Evolutionary conservation across 1,140 invertebrate species (phyloP).

Genomic region (Drosophila pallidifrons): DNA sequence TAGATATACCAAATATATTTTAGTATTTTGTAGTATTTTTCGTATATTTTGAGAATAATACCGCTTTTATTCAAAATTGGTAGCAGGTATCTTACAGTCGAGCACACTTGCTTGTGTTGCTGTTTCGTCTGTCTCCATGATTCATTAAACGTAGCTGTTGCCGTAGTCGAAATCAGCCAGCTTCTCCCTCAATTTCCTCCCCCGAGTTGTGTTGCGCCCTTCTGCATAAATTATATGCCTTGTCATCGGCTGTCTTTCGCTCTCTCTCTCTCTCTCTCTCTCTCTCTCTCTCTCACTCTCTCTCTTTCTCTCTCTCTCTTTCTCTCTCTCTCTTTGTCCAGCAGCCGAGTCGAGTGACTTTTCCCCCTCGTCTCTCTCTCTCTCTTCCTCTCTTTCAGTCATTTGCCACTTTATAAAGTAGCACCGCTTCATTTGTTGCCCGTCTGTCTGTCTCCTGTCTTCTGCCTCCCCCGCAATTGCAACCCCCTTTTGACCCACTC

Average conservation of each 20-base stretch:
- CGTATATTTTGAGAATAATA: too few species aligned
- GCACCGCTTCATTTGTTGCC: constrained; percentile 49
- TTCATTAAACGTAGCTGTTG: constrained; percentile 32
- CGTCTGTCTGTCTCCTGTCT: neutral
- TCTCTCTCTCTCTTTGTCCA: neutral
- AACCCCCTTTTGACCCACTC: neutral
- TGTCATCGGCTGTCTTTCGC: constrained; percentile 42
- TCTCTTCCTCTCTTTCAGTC: neutral
- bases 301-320: constrained; percentile 1
- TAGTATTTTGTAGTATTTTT: too few species aligned
- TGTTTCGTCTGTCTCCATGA: constrained; percentile 5
- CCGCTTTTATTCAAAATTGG: too few species aligned
- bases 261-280: neutral
- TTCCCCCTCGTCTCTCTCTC: neutral
- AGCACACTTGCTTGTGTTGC: neutral
- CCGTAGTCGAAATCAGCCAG: neutral
- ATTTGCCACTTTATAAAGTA: constrained; percentile 48
- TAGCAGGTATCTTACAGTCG: too few species aligned
- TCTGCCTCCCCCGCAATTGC: neutral
- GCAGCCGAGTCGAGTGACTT: constrained; percentile 10
- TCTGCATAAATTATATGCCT: constrained; percentile 41
- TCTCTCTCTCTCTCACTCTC: neutral
- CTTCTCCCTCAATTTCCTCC: neutral
- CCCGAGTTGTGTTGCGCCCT: neutral
- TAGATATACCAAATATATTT: too few species aligned